Conservation (phyloP, 2,888 invertebrate species). For the Liopterus haemorrhoidalis region DNA sequence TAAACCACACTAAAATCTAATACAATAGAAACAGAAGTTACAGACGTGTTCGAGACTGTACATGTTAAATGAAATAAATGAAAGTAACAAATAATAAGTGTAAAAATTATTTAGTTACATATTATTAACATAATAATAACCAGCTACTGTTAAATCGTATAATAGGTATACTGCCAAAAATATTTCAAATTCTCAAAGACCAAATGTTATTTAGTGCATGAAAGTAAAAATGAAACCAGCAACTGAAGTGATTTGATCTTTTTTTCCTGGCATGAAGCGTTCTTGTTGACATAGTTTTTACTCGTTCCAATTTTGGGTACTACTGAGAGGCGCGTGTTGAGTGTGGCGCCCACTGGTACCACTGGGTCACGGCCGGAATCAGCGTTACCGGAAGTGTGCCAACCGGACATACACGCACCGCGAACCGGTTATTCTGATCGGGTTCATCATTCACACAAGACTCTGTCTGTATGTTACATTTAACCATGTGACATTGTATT, state of each 20-base stretch:
- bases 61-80: neutral
- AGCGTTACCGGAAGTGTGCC: slow-evolving; percentile 35
- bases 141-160: neutral
- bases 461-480: slow-evolving; percentile 9
- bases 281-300: slow-evolving; percentile 17
- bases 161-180: neutral
- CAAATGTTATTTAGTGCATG: slow-evolving; percentile 20
- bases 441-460: slow-evolving; percentile 9
- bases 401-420: slow-evolving; percentile 32
- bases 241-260: too few relatives aligned
- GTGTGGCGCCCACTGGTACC: slow-evolving; percentile 13
- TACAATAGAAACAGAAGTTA: slow-evolving; percentile 1
- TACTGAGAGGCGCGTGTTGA: slow-evolving; percentile 9
- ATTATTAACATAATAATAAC: neutral
- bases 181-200: neutral
- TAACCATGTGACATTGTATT: too few relatives aligned
- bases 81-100: neutral
- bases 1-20: too few relatives aligned
- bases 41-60: neutral
- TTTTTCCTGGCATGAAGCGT: too few relatives aligned
- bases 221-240: slow-evolving; percentile 22
- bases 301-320: slow-evolving; percentile 18
- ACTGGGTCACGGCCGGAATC: slow-evolving; percentile 31
- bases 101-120: neutral
- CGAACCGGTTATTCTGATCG: neutral